These are phyloP conservation scores for Scomber colias DNA, from an alignment of 2,113 vertebrate species.

Conservation along the genomic window DNA sequence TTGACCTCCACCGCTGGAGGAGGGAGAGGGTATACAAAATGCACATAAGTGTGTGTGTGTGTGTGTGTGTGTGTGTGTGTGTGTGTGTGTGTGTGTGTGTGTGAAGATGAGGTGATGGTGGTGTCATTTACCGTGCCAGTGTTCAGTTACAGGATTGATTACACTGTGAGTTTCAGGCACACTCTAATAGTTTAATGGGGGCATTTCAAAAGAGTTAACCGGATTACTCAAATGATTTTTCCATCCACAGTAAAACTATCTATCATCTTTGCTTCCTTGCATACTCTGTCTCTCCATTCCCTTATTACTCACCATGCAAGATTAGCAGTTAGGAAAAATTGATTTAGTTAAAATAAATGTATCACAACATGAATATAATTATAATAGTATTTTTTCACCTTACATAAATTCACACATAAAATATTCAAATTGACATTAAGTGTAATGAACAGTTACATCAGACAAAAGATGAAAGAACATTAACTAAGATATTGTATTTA, in stretches of 20 bases:
- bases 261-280: too few species aligned
- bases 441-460: too few species aligned
- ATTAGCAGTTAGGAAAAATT: too few species aligned
- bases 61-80: too few species aligned
- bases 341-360: neutral
- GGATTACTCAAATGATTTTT: conserved; percentile 21
- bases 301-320: too few species aligned
- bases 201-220: conserved; percentile 5
- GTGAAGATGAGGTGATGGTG: conserved; percentile 48
- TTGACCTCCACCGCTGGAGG: conserved; percentile 79
- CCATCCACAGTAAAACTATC: neutral
- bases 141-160: conserved; percentile 70
- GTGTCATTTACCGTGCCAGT: conserved; percentile 59
- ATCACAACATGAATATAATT: neutral
- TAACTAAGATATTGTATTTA: too few species aligned
- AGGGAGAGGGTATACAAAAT: conserved; percentile 45
- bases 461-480: too few species aligned
- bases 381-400: too few species aligned
- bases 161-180: conserved; percentile 42
- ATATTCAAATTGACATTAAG: too few species aligned
- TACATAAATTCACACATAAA: too few species aligned
- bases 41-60: neutral
- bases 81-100: neutral
- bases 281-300: too few species aligned
- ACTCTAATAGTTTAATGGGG: conserved; percentile 7